Conservation (phyloP, 2,797 vertebrate genomes). For the Cossypha dichroa region DNA sequence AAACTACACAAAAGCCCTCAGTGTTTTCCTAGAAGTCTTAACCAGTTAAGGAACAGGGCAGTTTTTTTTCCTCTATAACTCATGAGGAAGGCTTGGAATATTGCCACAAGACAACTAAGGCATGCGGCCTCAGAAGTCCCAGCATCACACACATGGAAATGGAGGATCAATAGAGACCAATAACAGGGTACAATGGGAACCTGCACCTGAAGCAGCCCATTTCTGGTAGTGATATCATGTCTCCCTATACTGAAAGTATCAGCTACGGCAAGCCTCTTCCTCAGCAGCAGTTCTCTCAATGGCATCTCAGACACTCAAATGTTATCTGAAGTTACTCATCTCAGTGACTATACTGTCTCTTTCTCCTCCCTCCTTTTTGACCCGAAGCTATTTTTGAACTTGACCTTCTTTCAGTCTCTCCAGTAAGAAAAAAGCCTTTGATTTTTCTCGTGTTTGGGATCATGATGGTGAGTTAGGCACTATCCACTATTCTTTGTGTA, state of each 20-base stretch:
- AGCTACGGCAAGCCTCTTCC: not conserved
- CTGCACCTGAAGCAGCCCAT: not conserved
- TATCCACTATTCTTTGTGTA: not conserved
- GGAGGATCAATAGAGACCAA: not conserved
- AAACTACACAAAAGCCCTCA: not conserved
- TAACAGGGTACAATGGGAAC: not conserved
- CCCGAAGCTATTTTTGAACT: conserved; percentile 8
- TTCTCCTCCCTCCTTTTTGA: conserved; percentile 11
- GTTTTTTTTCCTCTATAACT: not conserved
- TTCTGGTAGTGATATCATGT: not conserved
- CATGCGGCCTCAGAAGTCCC: not conserved
- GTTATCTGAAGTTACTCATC: not conserved
- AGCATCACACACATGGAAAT: not conserved
- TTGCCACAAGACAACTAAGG: not conserved
- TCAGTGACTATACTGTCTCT: not conserved
- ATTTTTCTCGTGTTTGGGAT: not conserved
- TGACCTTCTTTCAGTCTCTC: not conserved
- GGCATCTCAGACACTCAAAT: not conserved
- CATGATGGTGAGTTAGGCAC: not conserved
- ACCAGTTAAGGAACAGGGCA: not conserved
- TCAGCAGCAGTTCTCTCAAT: not conserved
- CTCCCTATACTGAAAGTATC: not conserved
- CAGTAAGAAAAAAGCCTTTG: not conserved
- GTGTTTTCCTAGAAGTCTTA: not conserved
- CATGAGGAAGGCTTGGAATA: not conserved